Evolutionary conservation across 2,113 vertebrate species (phyloP), one percentile per base, ranked within the genome.

Genomic region (Anser cygnoides): DNA sequence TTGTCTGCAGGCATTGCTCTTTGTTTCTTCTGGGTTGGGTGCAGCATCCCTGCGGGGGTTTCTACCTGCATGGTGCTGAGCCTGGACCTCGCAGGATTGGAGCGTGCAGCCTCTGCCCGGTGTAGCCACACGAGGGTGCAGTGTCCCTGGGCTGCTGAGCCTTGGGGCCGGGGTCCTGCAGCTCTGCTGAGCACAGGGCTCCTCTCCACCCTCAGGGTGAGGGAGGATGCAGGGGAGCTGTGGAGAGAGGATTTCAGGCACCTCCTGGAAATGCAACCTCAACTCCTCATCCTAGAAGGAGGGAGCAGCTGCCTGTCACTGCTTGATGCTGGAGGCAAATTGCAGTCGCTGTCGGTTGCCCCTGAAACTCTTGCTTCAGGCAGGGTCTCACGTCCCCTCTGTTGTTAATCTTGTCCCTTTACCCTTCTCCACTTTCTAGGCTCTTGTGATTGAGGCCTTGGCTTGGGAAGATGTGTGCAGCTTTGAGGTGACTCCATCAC

Each of bases 61-160:
- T 46, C 31, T 35, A 1, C 21, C 71, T 67, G 20, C 15, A 33
- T 33, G 52, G 54, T 85, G 70, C 65, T 43, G 41, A 57, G 41
- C 15, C 35, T 1, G 46, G 57, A 43, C 10, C 66, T 10, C 0
- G 23, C 72, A 8, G 28, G 52, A 6, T n/a, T 7, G 0, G 7
- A 41, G 61, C 1, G 0, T 0, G 9, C 52, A 16, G 89, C 33
- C 46, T 84, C n/a, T 81, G 77, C 90, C 46, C 4, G 0, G 4
- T 4, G 75, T 15, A 80, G 72, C 93, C 97, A 87, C 94, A 73
- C 71, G 95, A 96, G 87, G 94, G 87, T 65, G 82, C 89, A 73
- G 73, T 8, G 31, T 35, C 83, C 46, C 83, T 28, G 6, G 72
- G 75, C 35, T 77, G 68, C 61, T 14, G 46, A 18, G 57, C 26